These are phyloP conservation scores for Varecia variegata DNA, from an alignment of 2,797 vertebrate genomes.

Conservation along the genomic window DNA sequence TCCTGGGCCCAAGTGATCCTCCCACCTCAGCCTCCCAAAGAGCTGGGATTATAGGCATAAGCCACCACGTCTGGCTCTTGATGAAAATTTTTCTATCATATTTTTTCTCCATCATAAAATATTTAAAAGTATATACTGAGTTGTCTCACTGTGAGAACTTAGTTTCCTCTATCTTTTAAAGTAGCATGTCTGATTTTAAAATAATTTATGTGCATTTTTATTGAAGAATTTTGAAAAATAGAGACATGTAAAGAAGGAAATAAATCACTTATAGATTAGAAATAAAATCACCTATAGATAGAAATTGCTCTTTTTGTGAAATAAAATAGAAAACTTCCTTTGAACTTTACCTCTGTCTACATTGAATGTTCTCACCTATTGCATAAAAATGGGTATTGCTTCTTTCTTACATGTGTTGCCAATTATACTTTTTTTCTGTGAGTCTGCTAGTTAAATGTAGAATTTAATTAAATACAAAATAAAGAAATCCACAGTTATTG, in stretches of 20 bases:
- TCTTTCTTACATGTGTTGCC: slow-evolving; percentile 7
- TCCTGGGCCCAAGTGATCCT: no score
- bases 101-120: slow-evolving; percentile 1
- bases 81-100: background rate
- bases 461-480: slow-evolving; percentile 6
- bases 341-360: slow-evolving; percentile 67
- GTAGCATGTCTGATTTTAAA: slow-evolving; percentile 20
- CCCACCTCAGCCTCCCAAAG: no score
- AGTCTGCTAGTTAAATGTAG: background rate
- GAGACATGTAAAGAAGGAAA: background rate
- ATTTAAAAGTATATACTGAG: slow-evolving; percentile 13
- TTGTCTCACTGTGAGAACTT: background rate
- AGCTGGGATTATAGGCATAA: no score
- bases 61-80: background rate
- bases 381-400: slow-evolving; percentile 4
- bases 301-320: slow-evolving; percentile 56
- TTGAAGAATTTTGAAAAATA: slow-evolving; percentile 25
- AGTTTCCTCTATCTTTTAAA: slow-evolving; percentile 25
- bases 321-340: slow-evolving; percentile 66
- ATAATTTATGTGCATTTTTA: background rate
- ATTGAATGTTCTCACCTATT: slow-evolving; percentile 11
- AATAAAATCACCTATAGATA: background rate
- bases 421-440: background rate
- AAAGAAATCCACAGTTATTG: background rate
- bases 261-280: background rate